A percentile compares a stretch with the other conserved stretches of the same genome.
These are phyloP conservation scores for Nemapogon koenigi DNA, from an alignment of 2,888 invertebrate genomes.

Conservation along the genomic window DNA sequence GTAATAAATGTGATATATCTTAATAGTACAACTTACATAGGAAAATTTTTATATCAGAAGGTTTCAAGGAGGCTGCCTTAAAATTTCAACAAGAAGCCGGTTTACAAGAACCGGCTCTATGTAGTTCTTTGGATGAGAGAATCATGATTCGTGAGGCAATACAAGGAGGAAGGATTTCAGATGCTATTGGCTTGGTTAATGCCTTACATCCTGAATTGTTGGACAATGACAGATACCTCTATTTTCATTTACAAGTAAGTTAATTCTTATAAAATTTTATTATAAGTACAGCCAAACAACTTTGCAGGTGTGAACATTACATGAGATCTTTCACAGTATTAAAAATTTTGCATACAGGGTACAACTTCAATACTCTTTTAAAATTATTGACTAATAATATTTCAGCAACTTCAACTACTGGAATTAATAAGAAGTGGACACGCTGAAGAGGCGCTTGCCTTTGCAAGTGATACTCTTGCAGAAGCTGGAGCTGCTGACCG, in stretches of 20 bases:
- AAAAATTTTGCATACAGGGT: no score
- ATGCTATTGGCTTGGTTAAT: conserved; percentile 93
- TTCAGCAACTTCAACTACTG: conserved; percentile 85
- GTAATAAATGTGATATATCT: no score
- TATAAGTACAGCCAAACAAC: neutral
- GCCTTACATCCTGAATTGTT: conserved; percentile 92
- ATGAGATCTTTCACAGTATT: conserved; percentile 1
- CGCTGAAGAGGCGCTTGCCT: conserved; percentile 87
- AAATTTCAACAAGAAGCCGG: conserved; percentile 97
- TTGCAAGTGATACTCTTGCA: conserved; percentile 88
- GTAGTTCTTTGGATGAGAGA: conserved; percentile 86
- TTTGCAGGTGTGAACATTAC: no score
- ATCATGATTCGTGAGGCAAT: conserved; percentile 94
- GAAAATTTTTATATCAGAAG: conserved; percentile 70
- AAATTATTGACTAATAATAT: conserved; percentile 8
- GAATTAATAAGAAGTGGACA: conserved; percentile 85
- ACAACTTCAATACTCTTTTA: no score
- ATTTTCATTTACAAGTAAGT: conserved; percentile 89
- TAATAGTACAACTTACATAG: no score
- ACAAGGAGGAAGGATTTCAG: conserved; percentile 89
- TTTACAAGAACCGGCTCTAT: conserved; percentile 53
- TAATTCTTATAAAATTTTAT: no score
- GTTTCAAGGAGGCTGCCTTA: conserved; percentile 95
- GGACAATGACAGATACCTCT: conserved; percentile 93
- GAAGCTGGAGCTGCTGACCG: conserved; percentile 88